Evolutionary conservation across 2,797 vertebrate species (phyloP).

Genomic region (Denticeps clupeoides): DNA sequence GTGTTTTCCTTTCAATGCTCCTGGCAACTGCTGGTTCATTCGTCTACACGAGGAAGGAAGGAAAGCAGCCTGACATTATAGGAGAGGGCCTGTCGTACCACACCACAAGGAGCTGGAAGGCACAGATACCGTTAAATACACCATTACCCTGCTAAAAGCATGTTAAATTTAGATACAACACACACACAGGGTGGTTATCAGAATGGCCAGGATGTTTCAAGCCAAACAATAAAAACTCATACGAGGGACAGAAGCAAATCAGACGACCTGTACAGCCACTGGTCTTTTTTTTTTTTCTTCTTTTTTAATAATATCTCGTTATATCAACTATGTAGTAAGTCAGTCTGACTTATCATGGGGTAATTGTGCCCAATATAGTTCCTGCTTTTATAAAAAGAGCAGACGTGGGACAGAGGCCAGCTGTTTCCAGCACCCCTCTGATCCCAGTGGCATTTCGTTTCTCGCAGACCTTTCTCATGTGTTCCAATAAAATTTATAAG

Average conservation of each 20-base stretch:
- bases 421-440: background rate
- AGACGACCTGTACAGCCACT: background rate
- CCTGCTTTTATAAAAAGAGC: too few species aligned
- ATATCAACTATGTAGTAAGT: slow-evolving; percentile 1
- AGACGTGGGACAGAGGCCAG: background rate
- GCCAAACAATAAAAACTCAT: background rate
- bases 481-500: background rate
- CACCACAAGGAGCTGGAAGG: slow-evolving; percentile 4
- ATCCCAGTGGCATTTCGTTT: background rate
- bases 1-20: background rate
- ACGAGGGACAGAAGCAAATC: background rate
- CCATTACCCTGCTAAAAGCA: background rate
- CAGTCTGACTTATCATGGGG: background rate
- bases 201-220: slow-evolving; percentile 1
- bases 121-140: slow-evolving; percentile 6
- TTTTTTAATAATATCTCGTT: background rate
- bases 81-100: background rate
- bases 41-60: background rate
- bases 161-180: background rate
- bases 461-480: background rate
- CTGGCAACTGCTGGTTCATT: background rate
- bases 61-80: background rate
- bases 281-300: background rate
- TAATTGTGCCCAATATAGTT: too few species aligned
- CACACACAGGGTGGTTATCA: slow-evolving; percentile 1